Conservation (phyloP, 2,113 vertebrate genomes). For the Talpa occidentalis region DNA sequence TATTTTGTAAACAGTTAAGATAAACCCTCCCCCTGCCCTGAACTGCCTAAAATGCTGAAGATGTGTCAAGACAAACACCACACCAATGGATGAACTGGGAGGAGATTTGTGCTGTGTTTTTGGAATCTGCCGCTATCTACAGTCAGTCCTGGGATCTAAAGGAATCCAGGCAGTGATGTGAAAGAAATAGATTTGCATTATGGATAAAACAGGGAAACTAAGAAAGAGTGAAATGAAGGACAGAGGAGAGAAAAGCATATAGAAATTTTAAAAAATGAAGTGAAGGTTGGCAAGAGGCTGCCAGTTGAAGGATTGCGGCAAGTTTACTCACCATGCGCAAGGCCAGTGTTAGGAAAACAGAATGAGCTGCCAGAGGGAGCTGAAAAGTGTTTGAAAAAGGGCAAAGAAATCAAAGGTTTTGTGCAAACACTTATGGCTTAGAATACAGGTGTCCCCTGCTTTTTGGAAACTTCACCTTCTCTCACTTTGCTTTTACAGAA, state of each 20-base stretch:
- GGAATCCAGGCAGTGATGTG: not conserved
- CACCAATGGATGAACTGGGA: not conserved
- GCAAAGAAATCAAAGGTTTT: not conserved
- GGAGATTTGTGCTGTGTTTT: not conserved
- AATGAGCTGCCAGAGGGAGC: not conserved
- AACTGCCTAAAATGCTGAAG: not conserved
- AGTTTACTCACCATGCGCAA: not conserved
- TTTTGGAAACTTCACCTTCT: no score
- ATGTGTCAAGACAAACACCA: not conserved
- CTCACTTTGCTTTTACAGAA: no score
- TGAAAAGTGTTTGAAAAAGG: not conserved
- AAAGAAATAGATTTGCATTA: not conserved
- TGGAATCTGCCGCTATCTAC: not conserved
- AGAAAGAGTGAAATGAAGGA: not conserved
- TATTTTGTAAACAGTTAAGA: not conserved
- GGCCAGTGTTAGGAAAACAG: not conserved
- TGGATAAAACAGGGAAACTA: not conserved
- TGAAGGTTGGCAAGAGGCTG: not conserved
- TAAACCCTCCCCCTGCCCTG: not conserved
- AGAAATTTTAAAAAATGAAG: not conserved
- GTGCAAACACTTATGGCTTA: not conserved
- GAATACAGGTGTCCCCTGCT: not conserved
- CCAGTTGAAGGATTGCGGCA: not conserved
- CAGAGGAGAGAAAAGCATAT: not conserved
- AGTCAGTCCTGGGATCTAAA: no score